Percentiles rank a stretch among this genome's conserved stretches.
phyloP scores from a whole-genome alignment of 2,113 vertebrate genomes.

The Silurus meridionalis region DNA sequence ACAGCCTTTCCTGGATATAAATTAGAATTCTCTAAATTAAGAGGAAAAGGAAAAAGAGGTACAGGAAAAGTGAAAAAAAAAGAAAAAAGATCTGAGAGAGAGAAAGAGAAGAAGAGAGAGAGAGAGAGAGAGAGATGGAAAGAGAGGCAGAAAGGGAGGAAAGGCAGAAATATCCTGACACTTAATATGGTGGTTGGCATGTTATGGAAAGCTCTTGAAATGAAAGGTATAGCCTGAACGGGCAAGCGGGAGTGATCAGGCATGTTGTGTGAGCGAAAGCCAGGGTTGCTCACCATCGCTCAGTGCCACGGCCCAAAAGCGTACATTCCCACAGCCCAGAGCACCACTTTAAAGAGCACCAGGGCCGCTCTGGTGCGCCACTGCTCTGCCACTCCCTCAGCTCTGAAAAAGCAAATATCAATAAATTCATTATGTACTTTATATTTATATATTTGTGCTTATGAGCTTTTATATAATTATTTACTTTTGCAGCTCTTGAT shows the following conservation, averaged over 20 bases:
- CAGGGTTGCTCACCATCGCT: conserved; percentile 72
- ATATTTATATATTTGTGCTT: conserved; percentile 77
- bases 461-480: conserved; percentile 62
- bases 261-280: conserved; percentile 73
- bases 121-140: conserved; percentile 14
- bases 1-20: conserved; percentile 51
- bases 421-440: conserved; percentile 80
- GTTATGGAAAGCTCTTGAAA: conserved; percentile 45
- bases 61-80: conserved; percentile 22
- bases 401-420: conserved; percentile 77
- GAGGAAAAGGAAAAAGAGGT: conserved; percentile 20
- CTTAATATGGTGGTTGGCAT: conserved; percentile 35
- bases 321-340: conserved; percentile 78
- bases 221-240: conserved; percentile 40
- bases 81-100: not conserved
- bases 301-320: conserved; percentile 72
- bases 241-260: conserved; percentile 71
- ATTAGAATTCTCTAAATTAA: conserved; percentile 38
- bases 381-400: conserved; percentile 69
- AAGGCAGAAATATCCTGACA: conserved; percentile 43
- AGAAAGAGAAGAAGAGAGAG: not conserved
- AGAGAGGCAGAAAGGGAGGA: conserved; percentile 21
- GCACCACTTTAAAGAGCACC: conserved; percentile 75
- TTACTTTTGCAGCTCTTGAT: conserved; percentile 53
- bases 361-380: conserved; percentile 66